A percentile compares a stretch with the other conserved stretches of the same genome.
Conservation (phyloP, 2,113 vertebrate species). For the Heterotis niloticus region DNA sequence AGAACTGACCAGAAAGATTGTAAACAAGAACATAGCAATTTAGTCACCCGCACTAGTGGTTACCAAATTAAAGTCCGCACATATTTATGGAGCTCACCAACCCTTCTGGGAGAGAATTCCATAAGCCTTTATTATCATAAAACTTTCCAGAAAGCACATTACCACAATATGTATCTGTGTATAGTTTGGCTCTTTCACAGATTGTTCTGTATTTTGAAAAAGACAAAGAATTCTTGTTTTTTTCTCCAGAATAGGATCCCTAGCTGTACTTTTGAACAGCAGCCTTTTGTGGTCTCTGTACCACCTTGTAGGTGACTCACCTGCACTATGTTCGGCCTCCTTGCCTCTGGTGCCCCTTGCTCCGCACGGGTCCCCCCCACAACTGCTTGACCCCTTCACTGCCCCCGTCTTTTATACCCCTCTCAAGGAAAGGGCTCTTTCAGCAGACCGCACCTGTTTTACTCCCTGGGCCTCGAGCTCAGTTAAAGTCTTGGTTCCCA, state of each 20-base stretch:
- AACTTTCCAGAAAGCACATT: no score
- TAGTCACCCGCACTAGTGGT: no score
- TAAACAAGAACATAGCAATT: no score
- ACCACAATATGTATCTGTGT: no score
- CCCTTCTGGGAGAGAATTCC: no score
- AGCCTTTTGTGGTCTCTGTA: neutral
- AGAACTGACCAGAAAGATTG: no score
- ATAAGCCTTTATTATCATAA: no score
- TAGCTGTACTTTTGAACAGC: neutral
- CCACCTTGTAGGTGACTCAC: neutral
- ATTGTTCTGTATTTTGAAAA: no score
- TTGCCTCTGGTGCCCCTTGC: neutral
- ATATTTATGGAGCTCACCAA: no score
- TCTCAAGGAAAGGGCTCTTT: neutral
- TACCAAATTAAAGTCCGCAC: no score
- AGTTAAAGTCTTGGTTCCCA: neutral
- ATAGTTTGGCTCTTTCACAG: no score
- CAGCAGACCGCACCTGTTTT: slow-evolving; percentile 18
- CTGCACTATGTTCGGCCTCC: neutral
- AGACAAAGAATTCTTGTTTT: no score
- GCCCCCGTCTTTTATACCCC: slow-evolving; percentile 14
- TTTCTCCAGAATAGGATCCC: neutral
- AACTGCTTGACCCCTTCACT: neutral
- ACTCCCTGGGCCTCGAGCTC: neutral
- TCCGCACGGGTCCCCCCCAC: neutral